Conservation (phyloP, 1,140 invertebrate genomes). For the Theocolax elegans region DNA sequence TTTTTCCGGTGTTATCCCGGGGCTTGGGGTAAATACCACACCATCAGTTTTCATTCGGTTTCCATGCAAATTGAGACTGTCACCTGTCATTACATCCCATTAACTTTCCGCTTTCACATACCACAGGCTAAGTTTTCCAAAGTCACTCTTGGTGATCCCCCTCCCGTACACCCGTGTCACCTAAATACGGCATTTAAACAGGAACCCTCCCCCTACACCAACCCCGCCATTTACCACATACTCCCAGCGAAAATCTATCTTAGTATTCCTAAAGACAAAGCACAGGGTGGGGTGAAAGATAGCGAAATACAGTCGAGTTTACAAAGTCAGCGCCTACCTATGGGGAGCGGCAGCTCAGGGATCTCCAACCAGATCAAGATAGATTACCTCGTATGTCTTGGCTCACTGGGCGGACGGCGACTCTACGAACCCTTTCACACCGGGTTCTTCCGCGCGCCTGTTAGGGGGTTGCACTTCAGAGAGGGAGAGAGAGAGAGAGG, state of each 20-base stretch:
- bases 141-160: no score
- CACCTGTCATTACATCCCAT: no score
- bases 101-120: no score
- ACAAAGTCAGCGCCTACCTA: slow-evolving; percentile 35
- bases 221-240: no score
- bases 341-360: background rate
- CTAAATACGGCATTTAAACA: slow-evolving; percentile 12
- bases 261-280: slow-evolving; percentile 31
- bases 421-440: background rate
- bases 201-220: background rate
- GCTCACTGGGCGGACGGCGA: background rate
- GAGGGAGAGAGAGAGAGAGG: background rate
- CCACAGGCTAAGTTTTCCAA: no score
- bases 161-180: background rate
- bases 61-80: no score
- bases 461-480: background rate
- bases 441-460: background rate
- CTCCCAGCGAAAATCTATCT: slow-evolving; percentile 14
- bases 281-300: slow-evolving; percentile 38
- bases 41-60: no score
- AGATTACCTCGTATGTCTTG: slow-evolving; percentile 35
- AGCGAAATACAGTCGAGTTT: slow-evolving; percentile 26
- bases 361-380: slow-evolving; percentile 37
- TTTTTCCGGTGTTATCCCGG: no score
- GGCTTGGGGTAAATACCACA: no score